A percentile compares a stretch with the other conserved stretches of the same genome.
Evolutionary conservation across 1,140 invertebrate genomes (phyloP).

Genomic region (Nomia melanderi): DNA sequence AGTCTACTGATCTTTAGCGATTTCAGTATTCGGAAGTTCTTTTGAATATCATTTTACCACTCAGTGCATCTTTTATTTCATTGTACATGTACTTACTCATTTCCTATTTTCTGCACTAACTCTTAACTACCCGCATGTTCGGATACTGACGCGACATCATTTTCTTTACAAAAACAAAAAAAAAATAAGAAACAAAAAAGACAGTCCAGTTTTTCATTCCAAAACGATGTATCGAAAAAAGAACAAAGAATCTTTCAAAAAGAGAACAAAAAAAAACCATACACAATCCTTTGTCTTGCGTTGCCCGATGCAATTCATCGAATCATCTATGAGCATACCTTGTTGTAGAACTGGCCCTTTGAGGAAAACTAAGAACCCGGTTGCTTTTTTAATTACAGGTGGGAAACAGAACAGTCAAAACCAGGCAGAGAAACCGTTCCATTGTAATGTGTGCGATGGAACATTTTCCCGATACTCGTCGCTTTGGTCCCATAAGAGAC

Average conservation of each 20-base stretch:
- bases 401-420: constrained; percentile 82
- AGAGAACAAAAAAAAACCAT: constrained; percentile 20
- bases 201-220: constrained; percentile 13
- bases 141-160: constrained; percentile 30
- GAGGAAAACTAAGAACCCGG: constrained; percentile 73
- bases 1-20: constrained; percentile 31
- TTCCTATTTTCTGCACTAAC: constrained; percentile 44
- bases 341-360: constrained; percentile 79
- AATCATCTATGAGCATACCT: constrained; percentile 65
- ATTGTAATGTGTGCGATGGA: constrained; percentile 92
- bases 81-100: constrained; percentile 58
- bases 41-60: constrained; percentile 60
- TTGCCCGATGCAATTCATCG: constrained; percentile 52
- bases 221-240: constrained; percentile 57
- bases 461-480: constrained; percentile 92
- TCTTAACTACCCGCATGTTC: constrained; percentile 53
- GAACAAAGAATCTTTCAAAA: constrained; percentile 50
- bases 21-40: constrained; percentile 38
- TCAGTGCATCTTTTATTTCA: constrained; percentile 64
- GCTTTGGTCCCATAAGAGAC: constrained; percentile 91
- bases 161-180: constrained; percentile 35
- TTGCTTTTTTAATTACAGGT: constrained; percentile 76
- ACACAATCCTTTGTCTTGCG: constrained; percentile 50
- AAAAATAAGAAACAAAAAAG: constrained; percentile 10
- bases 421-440: constrained; percentile 90